phyloP scores from a whole-genome alignment of 2,888 invertebrate species.

The Exocentrus adspersus region DNA sequence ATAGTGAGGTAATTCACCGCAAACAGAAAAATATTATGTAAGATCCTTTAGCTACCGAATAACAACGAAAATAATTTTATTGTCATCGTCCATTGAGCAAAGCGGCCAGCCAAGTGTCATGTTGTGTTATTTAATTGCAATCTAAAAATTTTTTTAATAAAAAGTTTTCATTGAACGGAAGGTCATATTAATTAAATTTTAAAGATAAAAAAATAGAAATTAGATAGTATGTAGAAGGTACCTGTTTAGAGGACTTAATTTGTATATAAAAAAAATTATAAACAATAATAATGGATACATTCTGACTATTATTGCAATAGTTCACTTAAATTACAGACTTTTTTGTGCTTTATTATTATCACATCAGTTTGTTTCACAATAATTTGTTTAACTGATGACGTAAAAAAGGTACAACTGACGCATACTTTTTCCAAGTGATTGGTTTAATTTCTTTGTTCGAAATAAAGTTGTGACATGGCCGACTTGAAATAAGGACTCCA shows the following conservation, averaged over 20 bases:
- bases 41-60: not conserved
- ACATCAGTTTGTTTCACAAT: not conserved
- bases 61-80: conserved; percentile 11
- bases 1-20: not conserved
- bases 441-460: not conserved
- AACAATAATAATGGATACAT: not conserved
- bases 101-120: conserved; percentile 14
- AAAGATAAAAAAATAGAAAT: conserved; percentile 24
- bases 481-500: not conserved
- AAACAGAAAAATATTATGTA: conserved; percentile 4
- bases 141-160: conserved; percentile 15
- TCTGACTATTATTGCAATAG: not conserved
- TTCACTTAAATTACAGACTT: not conserved
- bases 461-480: not conserved
- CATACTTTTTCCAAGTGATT: not conserved
- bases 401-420: not conserved
- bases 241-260: conserved; percentile 2
- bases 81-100: conserved; percentile 14
- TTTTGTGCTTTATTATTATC: not conserved
- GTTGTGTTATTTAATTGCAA: conserved; percentile 18
- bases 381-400: not conserved
- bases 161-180: conserved; percentile 28
- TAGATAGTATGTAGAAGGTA: no score
- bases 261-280: not conserved
- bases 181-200: conserved; percentile 27